Evolutionary conservation across 2,888 invertebrate species (phyloP).

Genomic region (Synergus itoensis): DNA sequence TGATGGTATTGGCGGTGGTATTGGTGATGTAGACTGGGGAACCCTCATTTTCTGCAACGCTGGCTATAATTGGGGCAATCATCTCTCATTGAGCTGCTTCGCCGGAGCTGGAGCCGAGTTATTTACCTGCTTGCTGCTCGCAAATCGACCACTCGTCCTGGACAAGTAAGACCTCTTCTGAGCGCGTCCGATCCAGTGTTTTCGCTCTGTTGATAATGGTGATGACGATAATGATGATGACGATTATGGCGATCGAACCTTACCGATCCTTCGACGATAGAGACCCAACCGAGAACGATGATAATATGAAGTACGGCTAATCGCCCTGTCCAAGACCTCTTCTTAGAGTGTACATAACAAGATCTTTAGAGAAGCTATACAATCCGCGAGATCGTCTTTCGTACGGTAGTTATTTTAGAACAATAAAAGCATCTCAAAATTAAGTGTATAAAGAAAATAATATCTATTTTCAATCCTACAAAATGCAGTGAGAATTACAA

Average conservation of each 20-base stretch:
- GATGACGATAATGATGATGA: constrained; percentile 52
- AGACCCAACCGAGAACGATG: constrained; percentile 42
- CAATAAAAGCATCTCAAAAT: neutral
- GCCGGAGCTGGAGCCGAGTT: constrained; percentile 51
- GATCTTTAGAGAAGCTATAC: constrained; percentile 12
- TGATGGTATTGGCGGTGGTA: neutral
- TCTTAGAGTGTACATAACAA: constrained; percentile 11
- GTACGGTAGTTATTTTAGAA: constrained; percentile 16
- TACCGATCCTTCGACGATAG: constrained; percentile 24
- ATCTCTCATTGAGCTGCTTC: constrained; percentile 65
- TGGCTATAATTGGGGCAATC: constrained; percentile 72
- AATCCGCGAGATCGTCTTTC: neutral
- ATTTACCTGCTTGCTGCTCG: constrained; percentile 54
- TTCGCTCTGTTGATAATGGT: constrained; percentile 44
- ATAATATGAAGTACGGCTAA: constrained; percentile 50
- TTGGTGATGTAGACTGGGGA: constrained; percentile 33
- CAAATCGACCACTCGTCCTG: constrained; percentile 46
- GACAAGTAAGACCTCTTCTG: constrained; percentile 51
- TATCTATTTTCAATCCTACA: no score
- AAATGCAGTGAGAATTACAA: no score
- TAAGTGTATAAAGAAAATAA: no score
- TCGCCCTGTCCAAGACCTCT: constrained; percentile 24
- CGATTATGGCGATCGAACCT: constrained; percentile 46
- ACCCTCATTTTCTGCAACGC: constrained; percentile 69
- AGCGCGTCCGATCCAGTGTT: constrained; percentile 25